A percentile compares a stretch with the other conserved stretches of the same genome.
Evolutionary conservation across 1,140 invertebrate genomes (phyloP).

Genomic region (Frieseomelitta varia): DNA sequence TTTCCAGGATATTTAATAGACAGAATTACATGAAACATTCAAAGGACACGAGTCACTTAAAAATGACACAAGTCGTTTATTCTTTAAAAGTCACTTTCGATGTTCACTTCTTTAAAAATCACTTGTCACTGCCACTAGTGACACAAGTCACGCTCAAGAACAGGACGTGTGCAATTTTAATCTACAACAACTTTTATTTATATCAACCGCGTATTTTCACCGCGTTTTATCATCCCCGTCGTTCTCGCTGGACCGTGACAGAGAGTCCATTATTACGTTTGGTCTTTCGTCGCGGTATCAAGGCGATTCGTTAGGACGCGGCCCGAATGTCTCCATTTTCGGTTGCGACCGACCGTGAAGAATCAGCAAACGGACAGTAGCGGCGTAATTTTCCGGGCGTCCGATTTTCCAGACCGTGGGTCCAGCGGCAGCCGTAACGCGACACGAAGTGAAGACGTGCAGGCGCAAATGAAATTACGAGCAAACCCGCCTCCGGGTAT

Average conservation of each 20-base stretch:
- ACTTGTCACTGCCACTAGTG: too few relatives aligned
- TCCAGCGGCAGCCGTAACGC: neutral
- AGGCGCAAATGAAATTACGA: conserved; percentile 24
- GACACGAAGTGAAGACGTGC: neutral
- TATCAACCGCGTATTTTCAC: neutral
- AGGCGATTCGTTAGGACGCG: neutral
- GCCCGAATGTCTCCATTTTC: neutral
- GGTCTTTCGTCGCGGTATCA: neutral
- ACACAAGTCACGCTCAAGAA: too few relatives aligned
- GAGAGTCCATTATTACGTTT: neutral
- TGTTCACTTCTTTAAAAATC: too few relatives aligned
- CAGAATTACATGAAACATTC: too few relatives aligned
- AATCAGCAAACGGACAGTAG: neutral
- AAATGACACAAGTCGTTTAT: too few relatives aligned
- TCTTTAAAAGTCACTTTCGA: too few relatives aligned
- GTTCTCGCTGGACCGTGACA: neutral
- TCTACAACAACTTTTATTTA: neutral
- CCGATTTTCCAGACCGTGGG: neutral
- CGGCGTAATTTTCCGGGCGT: neutral
- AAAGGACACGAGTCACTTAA: too few relatives aligned
- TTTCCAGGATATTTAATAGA: too few relatives aligned
- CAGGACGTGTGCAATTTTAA: neutral
- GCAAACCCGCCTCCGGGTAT: neutral
- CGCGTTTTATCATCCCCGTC: neutral
- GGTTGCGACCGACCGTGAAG: neutral